These are phyloP conservation scores for Actinernus sp. DNA, from an alignment of 92 coral and sea anemone genomes.

Conservation along the genomic window DNA sequence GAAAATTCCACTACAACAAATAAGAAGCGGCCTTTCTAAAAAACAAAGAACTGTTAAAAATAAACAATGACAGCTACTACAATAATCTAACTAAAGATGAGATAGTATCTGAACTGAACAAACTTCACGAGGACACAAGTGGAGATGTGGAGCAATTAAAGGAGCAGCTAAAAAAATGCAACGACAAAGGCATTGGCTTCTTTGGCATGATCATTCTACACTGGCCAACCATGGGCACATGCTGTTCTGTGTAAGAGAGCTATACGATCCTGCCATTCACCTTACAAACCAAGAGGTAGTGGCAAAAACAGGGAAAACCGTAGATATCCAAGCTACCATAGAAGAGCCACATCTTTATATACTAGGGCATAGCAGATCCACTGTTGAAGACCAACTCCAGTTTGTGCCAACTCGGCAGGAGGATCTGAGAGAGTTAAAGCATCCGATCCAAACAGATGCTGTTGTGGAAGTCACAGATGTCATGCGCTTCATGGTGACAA, in stretches of 20 bases:
- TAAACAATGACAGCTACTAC: neutral
- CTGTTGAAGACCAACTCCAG: constrained; percentile 16
- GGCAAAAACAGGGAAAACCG: neutral
- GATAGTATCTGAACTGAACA: neutral
- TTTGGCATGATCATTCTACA: constrained; percentile 34
- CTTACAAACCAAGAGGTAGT: neutral
- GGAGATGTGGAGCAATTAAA: constrained; percentile 2
- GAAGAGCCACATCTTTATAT: constrained; percentile 34
- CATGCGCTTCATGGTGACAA: too few relatives aligned
- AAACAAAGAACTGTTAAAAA: constrained; percentile 5
- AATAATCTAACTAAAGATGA: constrained; percentile 1
- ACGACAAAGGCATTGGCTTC: constrained; percentile 13
- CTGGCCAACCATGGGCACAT: constrained; percentile 26
- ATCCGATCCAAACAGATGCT: too few relatives aligned
- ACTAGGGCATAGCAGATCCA: constrained; percentile 11
- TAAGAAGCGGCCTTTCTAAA: constrained; percentile 1
- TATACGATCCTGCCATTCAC: constrained; percentile 39
- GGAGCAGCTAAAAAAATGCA: neutral
- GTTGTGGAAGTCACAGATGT: too few relatives aligned
- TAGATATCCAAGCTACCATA: constrained; percentile 10
- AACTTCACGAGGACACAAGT: neutral
- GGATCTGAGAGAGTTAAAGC: too few relatives aligned
- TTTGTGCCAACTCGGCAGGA: constrained; percentile 16
- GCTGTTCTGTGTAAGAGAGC: constrained; percentile 28
- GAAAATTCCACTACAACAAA: constrained; percentile 12